These are phyloP conservation scores for Melinaea menophilus DNA, from an alignment of 2,888 invertebrate species.

Conservation along the genomic window DNA sequence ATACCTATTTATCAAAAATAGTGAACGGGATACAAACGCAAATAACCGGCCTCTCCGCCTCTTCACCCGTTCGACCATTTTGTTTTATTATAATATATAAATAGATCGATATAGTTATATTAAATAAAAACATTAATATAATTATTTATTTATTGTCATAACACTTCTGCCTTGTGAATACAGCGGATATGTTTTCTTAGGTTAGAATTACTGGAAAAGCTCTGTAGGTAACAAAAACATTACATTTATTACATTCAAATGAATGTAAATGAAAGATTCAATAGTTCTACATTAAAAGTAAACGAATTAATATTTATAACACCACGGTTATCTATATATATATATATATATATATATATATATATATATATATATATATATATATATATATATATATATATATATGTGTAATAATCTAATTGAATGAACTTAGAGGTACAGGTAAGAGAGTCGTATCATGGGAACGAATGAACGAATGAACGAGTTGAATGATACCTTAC, in stretches of 20 bases:
- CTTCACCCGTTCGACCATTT: too few species aligned
- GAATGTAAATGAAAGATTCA: too few species aligned
- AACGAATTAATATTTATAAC: neutral
- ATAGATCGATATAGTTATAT: too few species aligned
- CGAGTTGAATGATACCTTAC: constrained; percentile 21
- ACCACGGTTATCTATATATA: neutral
- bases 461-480: neutral
- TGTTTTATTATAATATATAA: too few species aligned
- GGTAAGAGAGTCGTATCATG: too few species aligned
- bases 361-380: neutral
- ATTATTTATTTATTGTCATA: neutral
- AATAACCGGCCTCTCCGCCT: too few species aligned
- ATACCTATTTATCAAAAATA: too few species aligned
- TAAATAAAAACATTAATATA: neutral
- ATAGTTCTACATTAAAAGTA: too few species aligned
- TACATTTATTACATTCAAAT: too few species aligned
- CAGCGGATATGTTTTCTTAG: constrained; percentile 32
- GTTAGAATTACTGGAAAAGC: constrained; percentile 36
- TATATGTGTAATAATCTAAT: neutral
- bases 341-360: neutral
- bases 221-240: constrained; percentile 35
- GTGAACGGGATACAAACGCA: too few species aligned
- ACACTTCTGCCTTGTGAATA: constrained; percentile 11
- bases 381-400: neutral
- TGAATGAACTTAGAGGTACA: neutral